Evolutionary conservation across 1,140 invertebrate species (phyloP), one percentile per base, ranked within the genome.

Genomic region (Lepidostoma basale): DNA sequence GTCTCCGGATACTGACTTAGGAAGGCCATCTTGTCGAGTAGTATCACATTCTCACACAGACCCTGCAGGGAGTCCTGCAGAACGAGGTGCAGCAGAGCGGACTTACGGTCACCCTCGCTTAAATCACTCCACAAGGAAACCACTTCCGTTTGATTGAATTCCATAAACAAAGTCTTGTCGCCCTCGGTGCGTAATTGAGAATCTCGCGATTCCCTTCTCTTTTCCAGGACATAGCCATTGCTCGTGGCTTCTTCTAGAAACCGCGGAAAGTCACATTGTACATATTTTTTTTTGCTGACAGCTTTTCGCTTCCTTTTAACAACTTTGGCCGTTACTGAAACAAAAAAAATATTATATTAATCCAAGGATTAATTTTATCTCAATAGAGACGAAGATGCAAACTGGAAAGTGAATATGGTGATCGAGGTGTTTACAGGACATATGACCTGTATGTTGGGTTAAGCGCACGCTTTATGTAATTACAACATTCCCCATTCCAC

Each of bases 1-100:
- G n/a, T 23, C n/a, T 1, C 23, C n/a, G 25, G 1, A 3, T 33
- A 25, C 25, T 68, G 59, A 10, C 67, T 16, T 18, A 73, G 23
- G 66, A 62, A 73, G 23, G 63, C 70, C 23, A 73, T 20, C 16
- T 73, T 73, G 20, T 73, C 70, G 6, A 58, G 1, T 0, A 73
- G 44, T 6, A 69, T 49, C 2, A 73, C 12, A 67, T 69, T 69
- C 23, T 69, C 67, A 42, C 67, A 68, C 6, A 73, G 39, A 6
- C n/a, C 36, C 44, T 73, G 70, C 36, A 72, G 22, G 5, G 33
- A 45, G 40, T 73, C 70, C 44, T 69, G 67, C 30, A 73, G 22
- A 18, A 54, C 18, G 4, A 67, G 62, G 10, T 67, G 45, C n/a
- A 69, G 5, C 0, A n/a, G 33, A 0, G 62, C 67, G 1, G 45